phyloP scores from a whole-genome alignment of 2,888 invertebrate genomes.

The Octonoba sinensis region DNA sequence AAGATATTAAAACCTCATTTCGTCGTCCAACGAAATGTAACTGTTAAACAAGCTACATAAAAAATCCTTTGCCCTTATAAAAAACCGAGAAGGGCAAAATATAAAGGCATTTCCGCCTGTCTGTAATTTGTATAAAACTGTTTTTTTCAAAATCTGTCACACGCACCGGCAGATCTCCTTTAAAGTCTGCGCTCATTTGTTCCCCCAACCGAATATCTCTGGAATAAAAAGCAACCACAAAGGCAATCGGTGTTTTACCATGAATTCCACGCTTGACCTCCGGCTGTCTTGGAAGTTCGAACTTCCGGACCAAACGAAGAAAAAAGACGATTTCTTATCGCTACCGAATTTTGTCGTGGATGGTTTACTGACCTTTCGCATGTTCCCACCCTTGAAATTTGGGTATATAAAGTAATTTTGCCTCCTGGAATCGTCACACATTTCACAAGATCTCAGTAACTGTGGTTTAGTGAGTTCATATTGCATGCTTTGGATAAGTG shows the following conservation, averaged over 20 bases:
- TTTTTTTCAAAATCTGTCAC: conserved; percentile 17
- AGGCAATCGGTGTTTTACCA: conserved; percentile 19
- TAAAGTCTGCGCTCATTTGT: conserved; percentile 7
- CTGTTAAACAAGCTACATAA: no score
- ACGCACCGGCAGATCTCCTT: conserved; percentile 10
- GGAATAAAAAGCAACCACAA: background rate
- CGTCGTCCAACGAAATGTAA: no score
- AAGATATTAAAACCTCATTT: no score
- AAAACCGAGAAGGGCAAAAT: no score
- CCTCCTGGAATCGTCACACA: no score
- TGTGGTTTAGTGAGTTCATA: no score
- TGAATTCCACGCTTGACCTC: conserved; percentile 57
- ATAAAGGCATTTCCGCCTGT: conserved; percentile 24
- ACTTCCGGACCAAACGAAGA: conserved; percentile 7
- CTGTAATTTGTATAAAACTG: conserved; percentile 7
- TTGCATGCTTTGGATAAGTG: no score
- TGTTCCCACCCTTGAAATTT: conserved; percentile 26
- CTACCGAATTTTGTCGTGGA: conserved; percentile 2
- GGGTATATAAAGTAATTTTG: background rate
- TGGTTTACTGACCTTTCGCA: conserved; percentile 45
- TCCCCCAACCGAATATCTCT: conserved; percentile 10
- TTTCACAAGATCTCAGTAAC: no score
- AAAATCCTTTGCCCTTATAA: no score
- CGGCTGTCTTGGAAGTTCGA: conserved; percentile 4
- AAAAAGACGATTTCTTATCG: conserved; percentile 12